Evolutionary conservation across 2,797 vertebrate genomes (phyloP).

Genomic region (Bovichtus variegatus): DNA sequence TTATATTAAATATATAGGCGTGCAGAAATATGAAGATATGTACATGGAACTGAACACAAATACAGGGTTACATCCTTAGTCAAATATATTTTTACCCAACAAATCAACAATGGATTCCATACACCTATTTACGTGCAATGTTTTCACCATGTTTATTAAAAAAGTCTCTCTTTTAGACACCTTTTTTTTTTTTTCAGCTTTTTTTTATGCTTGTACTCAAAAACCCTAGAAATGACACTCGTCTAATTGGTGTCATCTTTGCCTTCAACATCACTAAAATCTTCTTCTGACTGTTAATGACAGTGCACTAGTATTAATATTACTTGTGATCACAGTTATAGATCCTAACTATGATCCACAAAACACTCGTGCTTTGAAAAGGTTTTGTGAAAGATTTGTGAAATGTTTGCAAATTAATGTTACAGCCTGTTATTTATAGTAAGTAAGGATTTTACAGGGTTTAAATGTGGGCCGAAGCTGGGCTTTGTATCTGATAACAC

Average conservation of each 20-base stretch:
- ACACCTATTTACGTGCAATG: background rate
- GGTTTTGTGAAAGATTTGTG: background rate
- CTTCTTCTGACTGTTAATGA: background rate
- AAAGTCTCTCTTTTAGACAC: background rate
- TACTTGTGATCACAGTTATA: slow-evolving; percentile 7
- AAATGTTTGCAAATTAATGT: slow-evolving; percentile 24
- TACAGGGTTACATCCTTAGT: background rate
- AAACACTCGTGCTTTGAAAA: slow-evolving; percentile 4
- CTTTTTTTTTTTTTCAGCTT: too few species aligned
- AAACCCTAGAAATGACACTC: background rate
- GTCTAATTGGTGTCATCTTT: background rate
- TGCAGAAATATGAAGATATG: background rate
- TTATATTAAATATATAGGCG: background rate
- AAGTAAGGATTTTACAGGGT: slow-evolving; percentile 37
- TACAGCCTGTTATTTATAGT: slow-evolving; percentile 24
- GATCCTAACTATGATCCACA: slow-evolving; percentile 12
- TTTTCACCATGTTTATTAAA: background rate
- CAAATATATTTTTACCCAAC: too few species aligned
- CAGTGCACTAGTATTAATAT: background rate
- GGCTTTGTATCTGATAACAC: slow-evolving; percentile 38
- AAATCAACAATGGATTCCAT: background rate
- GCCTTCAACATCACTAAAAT: background rate
- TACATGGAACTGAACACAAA: background rate
- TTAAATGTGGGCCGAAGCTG: slow-evolving; percentile 29
- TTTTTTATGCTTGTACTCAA: background rate